A percentile compares a stretch with the other conserved stretches of the same genome.
Evolutionary conservation across 1,140 invertebrate genomes (phyloP).

Genomic region (Archivesica marissinica): DNA sequence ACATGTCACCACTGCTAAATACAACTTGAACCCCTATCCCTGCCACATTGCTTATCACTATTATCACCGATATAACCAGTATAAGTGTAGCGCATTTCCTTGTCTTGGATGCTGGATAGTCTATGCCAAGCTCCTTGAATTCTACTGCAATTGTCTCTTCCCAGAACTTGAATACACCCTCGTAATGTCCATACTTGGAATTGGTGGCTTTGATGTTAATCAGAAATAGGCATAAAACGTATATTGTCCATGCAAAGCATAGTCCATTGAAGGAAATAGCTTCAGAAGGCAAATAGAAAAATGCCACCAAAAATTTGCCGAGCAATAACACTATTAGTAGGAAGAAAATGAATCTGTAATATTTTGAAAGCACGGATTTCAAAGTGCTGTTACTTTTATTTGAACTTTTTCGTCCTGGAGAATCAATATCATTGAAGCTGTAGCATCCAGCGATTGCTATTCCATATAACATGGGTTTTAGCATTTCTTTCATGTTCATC

Average conservation of each 20-base stretch:
- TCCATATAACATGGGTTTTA: neutral
- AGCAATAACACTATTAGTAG: neutral
- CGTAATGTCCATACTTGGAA: neutral
- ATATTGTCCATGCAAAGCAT: neutral
- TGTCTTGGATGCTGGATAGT: neutral
- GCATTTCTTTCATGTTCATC: neutral
- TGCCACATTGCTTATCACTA: neutral
- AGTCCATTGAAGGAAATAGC: neutral
- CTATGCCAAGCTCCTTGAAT: neutral
- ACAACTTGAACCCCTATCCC: neutral
- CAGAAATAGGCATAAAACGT: neutral
- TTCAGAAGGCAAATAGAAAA: neutral
- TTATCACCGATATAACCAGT: neutral
- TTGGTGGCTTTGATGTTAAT: neutral
- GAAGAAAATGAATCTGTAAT: neutral
- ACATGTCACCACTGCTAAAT: neutral
- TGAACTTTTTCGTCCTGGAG: neutral
- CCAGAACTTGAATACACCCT: neutral
- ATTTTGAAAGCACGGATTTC: neutral
- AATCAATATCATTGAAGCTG: conserved; percentile 1
- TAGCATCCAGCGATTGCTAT: conserved; percentile 18
- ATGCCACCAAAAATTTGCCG: neutral
- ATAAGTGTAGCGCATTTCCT: neutral
- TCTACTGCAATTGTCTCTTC: neutral
- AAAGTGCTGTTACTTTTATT: neutral